Evolutionary conservation across 2,113 vertebrate genomes (phyloP).

Genomic region (Percina caprodes): DNA sequence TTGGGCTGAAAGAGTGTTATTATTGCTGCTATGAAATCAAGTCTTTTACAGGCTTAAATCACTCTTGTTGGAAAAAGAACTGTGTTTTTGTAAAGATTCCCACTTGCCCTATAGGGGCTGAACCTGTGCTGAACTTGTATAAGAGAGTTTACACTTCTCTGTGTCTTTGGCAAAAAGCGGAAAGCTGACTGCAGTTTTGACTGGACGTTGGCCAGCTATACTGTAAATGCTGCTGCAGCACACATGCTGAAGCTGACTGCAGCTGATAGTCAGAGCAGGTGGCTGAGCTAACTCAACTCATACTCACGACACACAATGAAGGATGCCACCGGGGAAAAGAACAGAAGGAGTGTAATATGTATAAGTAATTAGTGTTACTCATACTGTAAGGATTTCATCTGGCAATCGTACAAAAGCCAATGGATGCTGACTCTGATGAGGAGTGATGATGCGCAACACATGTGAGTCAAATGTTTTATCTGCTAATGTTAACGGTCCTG

Average conservation of each 20-base stretch:
- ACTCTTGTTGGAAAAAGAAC: not conserved
- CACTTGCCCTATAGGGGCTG: no score
- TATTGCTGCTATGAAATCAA: not conserved
- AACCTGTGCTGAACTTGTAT: no score
- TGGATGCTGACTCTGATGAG: not conserved
- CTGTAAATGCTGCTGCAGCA: conserved; percentile 33
- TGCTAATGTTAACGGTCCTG: not conserved
- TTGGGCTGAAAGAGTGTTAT: not conserved
- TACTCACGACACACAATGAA: not conserved
- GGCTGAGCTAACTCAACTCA: not conserved
- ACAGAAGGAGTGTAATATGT: not conserved
- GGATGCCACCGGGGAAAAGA: conserved; percentile 2
- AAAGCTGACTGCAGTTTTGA: conserved; percentile 34
- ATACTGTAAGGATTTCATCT: not conserved
- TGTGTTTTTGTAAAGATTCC: not conserved
- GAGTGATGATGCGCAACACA: conserved; percentile 10
- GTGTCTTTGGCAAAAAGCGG: conserved; percentile 7
- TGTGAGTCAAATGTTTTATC: conserved; percentile 13
- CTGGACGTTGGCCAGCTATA: conserved; percentile 25
- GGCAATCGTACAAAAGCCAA: not conserved
- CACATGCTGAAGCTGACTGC: conserved; percentile 24
- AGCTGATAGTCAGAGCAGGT: conserved; percentile 23
- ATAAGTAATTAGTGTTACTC: not conserved
- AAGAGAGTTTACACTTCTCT: not conserved
- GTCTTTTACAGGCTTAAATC: not conserved